These are phyloP conservation scores for Lophotriccus pileatus DNA, from an alignment of 2,797 vertebrate species.

Conservation along the genomic window DNA sequence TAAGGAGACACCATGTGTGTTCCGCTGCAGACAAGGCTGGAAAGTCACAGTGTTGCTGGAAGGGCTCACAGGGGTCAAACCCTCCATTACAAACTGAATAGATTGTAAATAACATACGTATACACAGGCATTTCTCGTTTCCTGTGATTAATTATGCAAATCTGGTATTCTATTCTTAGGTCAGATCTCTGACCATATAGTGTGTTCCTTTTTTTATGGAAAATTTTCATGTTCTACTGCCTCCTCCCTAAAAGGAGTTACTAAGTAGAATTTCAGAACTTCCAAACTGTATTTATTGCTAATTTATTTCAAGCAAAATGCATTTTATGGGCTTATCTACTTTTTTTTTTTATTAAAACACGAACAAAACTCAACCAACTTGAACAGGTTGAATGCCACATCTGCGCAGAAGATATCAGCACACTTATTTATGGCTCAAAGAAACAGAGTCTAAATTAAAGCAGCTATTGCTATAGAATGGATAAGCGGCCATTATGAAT, in stretches of 20 bases:
- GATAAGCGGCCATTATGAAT: constrained; percentile 93
- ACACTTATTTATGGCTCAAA: constrained; percentile 76
- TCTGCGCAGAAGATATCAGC: constrained; percentile 80
- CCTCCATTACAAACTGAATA: constrained; percentile 61
- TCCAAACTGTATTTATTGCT: constrained; percentile 29
- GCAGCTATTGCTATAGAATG: constrained; percentile 84
- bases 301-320: constrained; percentile 64
- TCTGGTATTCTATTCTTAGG: constrained; percentile 44
- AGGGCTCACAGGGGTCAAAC: constrained; percentile 63
- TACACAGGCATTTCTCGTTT: constrained; percentile 52
- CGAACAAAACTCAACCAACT: constrained; percentile 72
- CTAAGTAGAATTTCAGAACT: constrained; percentile 32
- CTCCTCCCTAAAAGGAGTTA: not conserved
- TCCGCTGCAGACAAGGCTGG: not conserved
- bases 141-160: constrained; percentile 67
- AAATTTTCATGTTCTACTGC: constrained; percentile 2
- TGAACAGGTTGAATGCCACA: constrained; percentile 79
- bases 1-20: fast-evolving
- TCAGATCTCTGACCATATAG: constrained; percentile 22
- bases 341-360: constrained; percentile 74
- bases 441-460: constrained; percentile 86
- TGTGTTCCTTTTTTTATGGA: not conserved
- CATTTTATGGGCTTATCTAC: constrained; percentile 70
- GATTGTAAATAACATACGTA: constrained; percentile 62
- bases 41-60: not conserved